Base-by-base conservation (phyloP, 1,140 invertebrate genomes). In the Drosophila sechellia region DNA sequence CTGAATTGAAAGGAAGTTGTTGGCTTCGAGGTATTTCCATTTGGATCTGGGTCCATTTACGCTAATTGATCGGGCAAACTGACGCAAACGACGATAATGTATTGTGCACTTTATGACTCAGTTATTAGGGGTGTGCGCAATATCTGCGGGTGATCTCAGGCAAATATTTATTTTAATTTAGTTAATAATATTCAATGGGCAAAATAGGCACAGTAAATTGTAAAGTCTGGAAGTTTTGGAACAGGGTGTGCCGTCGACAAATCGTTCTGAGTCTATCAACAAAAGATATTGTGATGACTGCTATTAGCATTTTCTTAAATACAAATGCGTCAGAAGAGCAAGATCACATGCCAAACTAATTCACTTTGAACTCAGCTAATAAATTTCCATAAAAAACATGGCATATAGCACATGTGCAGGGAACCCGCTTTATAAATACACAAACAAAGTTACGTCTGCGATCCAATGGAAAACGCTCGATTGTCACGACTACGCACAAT, bases 1-100 rank as follows among this genome's bases (percentile, higher is more conserved):
- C 22, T 10, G 64, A 50, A 50, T 50, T 35, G 58, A 31, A 68
- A 49, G 61, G 60, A 25, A 65, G 43, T 48, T 45, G 48, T 69
- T 34, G 34, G 35, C 46, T 70, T 13, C 40, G 34, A 46, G 68
- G 31, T 27, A 40, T 20, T 52, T 58, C 40, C 59, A 25, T 52
- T n/a, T 46, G 8, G 25, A 43, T 63, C 58, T 43, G 45, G 37
- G 20, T 68, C 39, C 22, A 71, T 72, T 45, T 59, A 40, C 56
- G 69, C 66, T 72, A 72, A 72, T 72, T 72, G 40, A 43, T 46
- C 10, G 35, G 13, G 11, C 49, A 71, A 60, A 72, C 55, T 72
- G 55, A 73, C 58, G 52, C 69, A 35, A 73, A 49, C 15, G 68
- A 49, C 15, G 68, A 40, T 49, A 34, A 25, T 49, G 42, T 45